phyloP scores from a whole-genome alignment of 2,888 invertebrate genomes.

The Oligia strigilis region DNA sequence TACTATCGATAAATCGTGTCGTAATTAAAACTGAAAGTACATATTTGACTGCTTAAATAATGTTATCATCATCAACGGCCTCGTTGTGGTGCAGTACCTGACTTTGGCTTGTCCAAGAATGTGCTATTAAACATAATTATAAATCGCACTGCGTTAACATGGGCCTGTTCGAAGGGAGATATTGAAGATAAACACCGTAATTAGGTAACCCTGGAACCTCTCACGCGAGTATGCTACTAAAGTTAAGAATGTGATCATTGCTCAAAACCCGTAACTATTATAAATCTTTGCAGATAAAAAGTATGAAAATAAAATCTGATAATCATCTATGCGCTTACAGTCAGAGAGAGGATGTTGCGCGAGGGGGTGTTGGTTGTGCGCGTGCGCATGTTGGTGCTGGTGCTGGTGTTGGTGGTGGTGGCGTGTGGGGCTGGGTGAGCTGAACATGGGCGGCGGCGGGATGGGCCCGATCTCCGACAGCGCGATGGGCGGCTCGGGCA shows the following conservation, averaged over 20 bases:
- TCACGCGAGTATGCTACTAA: background rate
- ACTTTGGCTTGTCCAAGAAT: background rate
- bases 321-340: conserved; percentile 78
- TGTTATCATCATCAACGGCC: too few species aligned
- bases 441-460: conserved; percentile 98
- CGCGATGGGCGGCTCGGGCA: conserved; percentile 97
- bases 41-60: background rate
- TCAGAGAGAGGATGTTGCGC: conserved; percentile 82
- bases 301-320: background rate
- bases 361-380: conserved; percentile 78
- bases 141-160: background rate
- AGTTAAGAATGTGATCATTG: background rate
- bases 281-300: background rate
- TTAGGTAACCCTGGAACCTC: background rate
- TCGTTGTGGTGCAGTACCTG: background rate
- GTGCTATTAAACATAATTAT: background rate
- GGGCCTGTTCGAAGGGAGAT: background rate
- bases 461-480: conserved; percentile 98
- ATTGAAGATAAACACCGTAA: background rate
- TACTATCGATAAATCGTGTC: background rate
- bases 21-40: background rate
- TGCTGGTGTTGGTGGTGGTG: conserved; percentile 80
- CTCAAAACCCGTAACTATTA: background rate
- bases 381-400: conserved; percentile 69
- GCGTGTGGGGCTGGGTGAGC: conserved; percentile 94